Evolutionary conservation across 1,140 invertebrate genomes (phyloP).

Genomic region (Drosophila aff.): DNA sequence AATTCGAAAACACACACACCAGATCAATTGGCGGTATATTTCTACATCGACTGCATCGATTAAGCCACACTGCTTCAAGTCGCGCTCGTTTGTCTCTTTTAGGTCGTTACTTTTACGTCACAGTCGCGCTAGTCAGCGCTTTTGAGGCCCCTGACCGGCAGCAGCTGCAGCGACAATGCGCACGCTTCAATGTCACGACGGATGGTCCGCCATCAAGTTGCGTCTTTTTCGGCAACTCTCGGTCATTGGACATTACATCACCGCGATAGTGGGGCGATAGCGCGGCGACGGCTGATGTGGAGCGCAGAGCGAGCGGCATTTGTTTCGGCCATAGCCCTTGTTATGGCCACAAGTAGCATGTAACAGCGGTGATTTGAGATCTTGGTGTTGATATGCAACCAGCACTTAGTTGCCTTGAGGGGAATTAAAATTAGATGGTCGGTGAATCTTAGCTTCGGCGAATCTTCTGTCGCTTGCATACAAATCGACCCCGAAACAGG

Average conservation of each 20-base stretch:
- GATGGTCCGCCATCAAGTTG: conserved; percentile 33
- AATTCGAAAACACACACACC: neutral
- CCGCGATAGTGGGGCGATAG: conserved; percentile 33
- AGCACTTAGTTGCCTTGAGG: conserved; percentile 61
- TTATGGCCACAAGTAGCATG: conserved; percentile 22
- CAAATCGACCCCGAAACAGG: conserved; percentile 9
- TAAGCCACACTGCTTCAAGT: neutral
- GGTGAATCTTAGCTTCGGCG: too few species aligned
- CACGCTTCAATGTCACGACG: conserved; percentile 34
- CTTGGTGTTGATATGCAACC: conserved; percentile 61
- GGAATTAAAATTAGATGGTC: conserved; percentile 22
- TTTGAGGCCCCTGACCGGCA: conserved; percentile 25
- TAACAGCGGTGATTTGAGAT: conserved; percentile 14
- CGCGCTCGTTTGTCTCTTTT: neutral
- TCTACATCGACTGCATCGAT: conserved; percentile 1
- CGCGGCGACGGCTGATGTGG: conserved; percentile 7
- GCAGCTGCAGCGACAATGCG: conserved; percentile 31
- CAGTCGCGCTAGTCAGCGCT: neutral
- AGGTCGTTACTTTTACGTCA: neutral
- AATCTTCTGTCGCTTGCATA: conserved; percentile 34
- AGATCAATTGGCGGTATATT: neutral
- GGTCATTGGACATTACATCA: conserved; percentile 69
- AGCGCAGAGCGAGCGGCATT: conserved; percentile 34
- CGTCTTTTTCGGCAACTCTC: conserved; percentile 64
- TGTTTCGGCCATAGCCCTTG: conserved; percentile 24